phyloP scores from a whole-genome alignment of 2,113 vertebrate species.

The Diglossa brunneiventris region DNA sequence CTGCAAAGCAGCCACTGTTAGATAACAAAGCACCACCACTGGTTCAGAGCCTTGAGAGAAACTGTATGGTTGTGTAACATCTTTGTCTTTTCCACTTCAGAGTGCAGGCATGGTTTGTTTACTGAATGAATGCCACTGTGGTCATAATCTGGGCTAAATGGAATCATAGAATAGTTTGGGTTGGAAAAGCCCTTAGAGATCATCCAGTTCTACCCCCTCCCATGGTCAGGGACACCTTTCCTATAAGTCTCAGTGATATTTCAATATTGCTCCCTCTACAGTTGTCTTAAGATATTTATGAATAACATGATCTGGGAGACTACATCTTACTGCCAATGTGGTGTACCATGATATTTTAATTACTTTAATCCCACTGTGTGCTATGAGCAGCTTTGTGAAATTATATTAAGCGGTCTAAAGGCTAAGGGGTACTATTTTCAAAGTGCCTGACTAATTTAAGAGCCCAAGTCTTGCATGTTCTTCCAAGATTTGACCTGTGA shows the following conservation, averaged over 20 bases:
- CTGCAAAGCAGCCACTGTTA: conserved; percentile 55
- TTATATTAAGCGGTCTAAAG: neutral
- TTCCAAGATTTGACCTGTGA: neutral
- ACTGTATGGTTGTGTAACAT: neutral
- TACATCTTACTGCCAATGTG: neutral
- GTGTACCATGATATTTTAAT: conserved; percentile 12
- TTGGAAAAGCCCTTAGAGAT: neutral
- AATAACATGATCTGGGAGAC: neutral
- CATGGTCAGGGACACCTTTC: neutral
- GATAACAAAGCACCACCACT: neutral
- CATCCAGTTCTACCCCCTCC: neutral
- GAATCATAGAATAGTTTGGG: neutral
- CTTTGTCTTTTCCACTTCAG: neutral
- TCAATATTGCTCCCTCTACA: neutral
- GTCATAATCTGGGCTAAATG: neutral
- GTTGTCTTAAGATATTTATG: neutral
- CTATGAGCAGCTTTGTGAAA: conserved; percentile 32
- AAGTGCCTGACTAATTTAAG: neutral
- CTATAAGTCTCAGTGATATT: neutral
- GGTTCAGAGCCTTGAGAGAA: neutral
- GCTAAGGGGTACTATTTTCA: neutral
- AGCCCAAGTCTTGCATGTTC: neutral
- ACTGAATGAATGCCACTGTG: neutral
- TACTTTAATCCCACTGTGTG: neutral
- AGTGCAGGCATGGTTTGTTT: neutral